Conservation (phyloP, 2,888 invertebrate genomes). For the Drosophila melanocephala region DNA sequence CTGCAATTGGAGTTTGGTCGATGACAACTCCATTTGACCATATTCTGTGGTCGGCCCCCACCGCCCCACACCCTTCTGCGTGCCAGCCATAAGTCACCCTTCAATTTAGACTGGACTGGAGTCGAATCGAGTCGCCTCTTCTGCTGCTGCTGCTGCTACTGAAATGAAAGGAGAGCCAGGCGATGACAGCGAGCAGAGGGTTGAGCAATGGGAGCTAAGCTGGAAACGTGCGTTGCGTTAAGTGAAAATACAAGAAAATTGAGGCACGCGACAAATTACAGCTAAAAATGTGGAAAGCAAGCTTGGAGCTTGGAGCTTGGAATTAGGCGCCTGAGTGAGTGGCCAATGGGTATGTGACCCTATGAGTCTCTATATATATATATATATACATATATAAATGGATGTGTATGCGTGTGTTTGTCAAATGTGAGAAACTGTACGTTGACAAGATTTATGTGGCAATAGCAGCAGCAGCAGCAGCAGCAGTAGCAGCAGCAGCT, state of each 20-base stretch:
- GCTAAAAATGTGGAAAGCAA: constrained; percentile 38
- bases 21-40: constrained; percentile 56
- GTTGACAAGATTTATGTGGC: constrained; percentile 76
- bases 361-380: background rate
- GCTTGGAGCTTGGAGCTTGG: constrained; percentile 54
- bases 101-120: constrained; percentile 54
- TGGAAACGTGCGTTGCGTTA: constrained; percentile 73
- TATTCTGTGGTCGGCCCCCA: background rate
- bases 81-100: constrained; percentile 74
- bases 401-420: constrained; percentile 27
- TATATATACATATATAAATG: background rate
- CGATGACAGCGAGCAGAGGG: constrained; percentile 51
- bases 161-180: constrained; percentile 51
- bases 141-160: background rate
- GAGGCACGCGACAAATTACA: constrained; percentile 72
- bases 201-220: constrained; percentile 47
- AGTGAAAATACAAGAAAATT: constrained; percentile 73
- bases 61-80: background rate
- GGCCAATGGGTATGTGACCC: constrained; percentile 52
- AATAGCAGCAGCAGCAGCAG: constrained; percentile 29
- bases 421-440: constrained; percentile 78
- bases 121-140: background rate
- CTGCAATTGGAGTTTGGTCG: constrained; percentile 50
- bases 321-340: constrained; percentile 73
- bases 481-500: constrained; percentile 27